Evolutionary conservation across 2,113 vertebrate genomes (phyloP), one percentile per base, ranked within the genome.

Genomic region (Girardinichthys multiradiatus): DNA sequence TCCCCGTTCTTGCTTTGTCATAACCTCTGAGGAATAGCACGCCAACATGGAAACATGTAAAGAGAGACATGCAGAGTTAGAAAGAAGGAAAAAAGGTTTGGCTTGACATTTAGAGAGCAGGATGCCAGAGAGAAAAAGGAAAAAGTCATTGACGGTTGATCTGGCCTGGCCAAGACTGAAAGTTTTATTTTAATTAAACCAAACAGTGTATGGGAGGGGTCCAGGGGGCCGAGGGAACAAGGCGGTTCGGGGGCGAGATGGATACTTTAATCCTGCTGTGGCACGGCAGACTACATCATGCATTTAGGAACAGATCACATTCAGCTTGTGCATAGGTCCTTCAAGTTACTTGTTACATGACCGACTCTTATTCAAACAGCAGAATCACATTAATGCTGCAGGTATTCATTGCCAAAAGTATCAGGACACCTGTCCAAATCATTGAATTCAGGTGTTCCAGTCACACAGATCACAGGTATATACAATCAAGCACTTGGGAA

Each of bases 131-230:
- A 76, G 80, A 61, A 66, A 76, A 83, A 65, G 74, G 80, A 81
- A 85, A 80, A 81, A 86, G 78, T 65, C 74, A 60, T 69, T 8
- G 76, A 73, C 13, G 35, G 80, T 81, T 31, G 27, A 84, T 67
- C 75, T 85, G 19, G 45, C 79, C 83, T 64, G 60, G 89, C 84
- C 62, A 42, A 72, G 80, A 70, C 71, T 87, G 76, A 86, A 91
- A 83, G 79, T 87, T 93, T 90, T 89, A 79, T 85, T 92, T 92
- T 91, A 92, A 93, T 93, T 91, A 92, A 93, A 93, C 88, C 89
- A 93, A 93, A 92, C 84, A 93, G 64, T 51, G 74, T 68, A 84
- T 80, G 80, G 85, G 83, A 87, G 89, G 86, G 81, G 84, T 82
- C 65, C 30, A 30, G 8, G 37, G 78, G 68, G 79, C 70, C 71